phyloP scores from a whole-genome alignment of 2,113 vertebrate species.

The Stigmatopora nigra region DNA sequence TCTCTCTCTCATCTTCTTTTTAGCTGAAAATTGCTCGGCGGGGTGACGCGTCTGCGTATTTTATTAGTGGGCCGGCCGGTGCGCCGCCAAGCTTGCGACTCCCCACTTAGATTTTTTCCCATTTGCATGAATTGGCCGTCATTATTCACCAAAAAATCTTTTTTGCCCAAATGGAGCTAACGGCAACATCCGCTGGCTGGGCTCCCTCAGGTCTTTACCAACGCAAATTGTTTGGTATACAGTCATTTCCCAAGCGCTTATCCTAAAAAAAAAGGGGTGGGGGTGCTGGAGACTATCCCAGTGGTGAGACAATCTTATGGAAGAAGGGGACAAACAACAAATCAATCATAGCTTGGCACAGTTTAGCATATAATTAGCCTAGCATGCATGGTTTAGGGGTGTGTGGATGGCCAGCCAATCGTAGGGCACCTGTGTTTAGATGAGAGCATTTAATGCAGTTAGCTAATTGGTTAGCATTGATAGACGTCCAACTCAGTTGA shows the following conservation, averaged over 20 bases:
- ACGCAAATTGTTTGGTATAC: conserved; percentile 11
- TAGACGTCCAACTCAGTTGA: background rate
- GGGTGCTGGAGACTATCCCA: too few relatives aligned
- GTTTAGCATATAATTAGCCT: too few relatives aligned
- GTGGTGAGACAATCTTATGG: too few relatives aligned
- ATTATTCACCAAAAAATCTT: conserved; percentile 17
- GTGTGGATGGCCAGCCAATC: too few relatives aligned
- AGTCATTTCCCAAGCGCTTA: background rate
- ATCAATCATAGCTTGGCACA: too few relatives aligned
- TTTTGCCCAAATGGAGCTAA: background rate
- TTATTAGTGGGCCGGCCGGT: conserved; percentile 3
- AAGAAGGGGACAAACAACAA: too few relatives aligned
- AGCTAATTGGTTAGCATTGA: background rate
- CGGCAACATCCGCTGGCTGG: too few relatives aligned
- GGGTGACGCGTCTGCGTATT: conserved; percentile 5
- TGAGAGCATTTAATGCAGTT: too few relatives aligned
- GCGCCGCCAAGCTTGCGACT: background rate
- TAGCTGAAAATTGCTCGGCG: conserved; percentile 14
- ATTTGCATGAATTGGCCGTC: conserved; percentile 24
- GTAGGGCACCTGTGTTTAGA: too few relatives aligned
- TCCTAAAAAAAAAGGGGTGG: too few relatives aligned
- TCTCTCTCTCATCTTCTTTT: background rate
- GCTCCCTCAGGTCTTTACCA: conserved; percentile 3
- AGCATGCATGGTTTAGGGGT: too few relatives aligned
- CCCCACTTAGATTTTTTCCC: conserved; percentile 9